A percentile compares a stretch with the other conserved stretches of the same genome.
These are phyloP conservation scores for Actinernus sp. DNA, from an alignment of 92 coral and sea anemone genomes.

Conservation along the genomic window DNA sequence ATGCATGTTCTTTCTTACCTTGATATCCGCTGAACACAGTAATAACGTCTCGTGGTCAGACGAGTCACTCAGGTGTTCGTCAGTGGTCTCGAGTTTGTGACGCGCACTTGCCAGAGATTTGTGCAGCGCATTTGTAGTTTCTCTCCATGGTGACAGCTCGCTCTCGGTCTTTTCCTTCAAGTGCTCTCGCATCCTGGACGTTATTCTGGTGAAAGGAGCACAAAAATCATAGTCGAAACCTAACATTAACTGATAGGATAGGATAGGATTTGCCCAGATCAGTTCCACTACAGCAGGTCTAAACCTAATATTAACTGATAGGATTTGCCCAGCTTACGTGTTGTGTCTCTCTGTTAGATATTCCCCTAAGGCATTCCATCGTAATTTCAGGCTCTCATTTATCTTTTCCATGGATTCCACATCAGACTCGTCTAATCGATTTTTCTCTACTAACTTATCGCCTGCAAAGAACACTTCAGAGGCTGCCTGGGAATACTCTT, in stretches of 20 bases:
- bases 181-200: conserved; percentile 1
- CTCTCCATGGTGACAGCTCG: conserved; percentile 24
- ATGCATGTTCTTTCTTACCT: conserved; percentile 18
- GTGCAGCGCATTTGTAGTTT: conserved; percentile 13
- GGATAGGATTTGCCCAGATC: too few relatives aligned
- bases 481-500: conserved; percentile 39
- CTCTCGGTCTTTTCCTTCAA: conserved; percentile 8
- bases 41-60: conserved; percentile 23
- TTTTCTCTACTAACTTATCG: conserved; percentile 48
- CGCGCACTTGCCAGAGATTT: conserved; percentile 17
- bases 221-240: not conserved
- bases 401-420: conserved; percentile 55
- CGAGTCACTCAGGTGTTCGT: conserved; percentile 4
- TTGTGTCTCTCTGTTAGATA: conserved; percentile 47
- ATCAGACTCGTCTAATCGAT: conserved; percentile 74
- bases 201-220: conserved; percentile 1
- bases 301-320: too few relatives aligned
- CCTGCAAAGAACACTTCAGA: conserved; percentile 27
- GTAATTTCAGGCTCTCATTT: conserved; percentile 37
- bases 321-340: too few relatives aligned
- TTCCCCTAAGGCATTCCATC: conserved; percentile 55
- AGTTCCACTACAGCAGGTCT: too few relatives aligned
- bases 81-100: conserved; percentile 14
- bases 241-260: too few relatives aligned
- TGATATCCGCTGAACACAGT: conserved; percentile 18